These are phyloP conservation scores for Platyscelio sp. DNA, from an alignment of 2,888 invertebrate species.

Conservation along the genomic window DNA sequence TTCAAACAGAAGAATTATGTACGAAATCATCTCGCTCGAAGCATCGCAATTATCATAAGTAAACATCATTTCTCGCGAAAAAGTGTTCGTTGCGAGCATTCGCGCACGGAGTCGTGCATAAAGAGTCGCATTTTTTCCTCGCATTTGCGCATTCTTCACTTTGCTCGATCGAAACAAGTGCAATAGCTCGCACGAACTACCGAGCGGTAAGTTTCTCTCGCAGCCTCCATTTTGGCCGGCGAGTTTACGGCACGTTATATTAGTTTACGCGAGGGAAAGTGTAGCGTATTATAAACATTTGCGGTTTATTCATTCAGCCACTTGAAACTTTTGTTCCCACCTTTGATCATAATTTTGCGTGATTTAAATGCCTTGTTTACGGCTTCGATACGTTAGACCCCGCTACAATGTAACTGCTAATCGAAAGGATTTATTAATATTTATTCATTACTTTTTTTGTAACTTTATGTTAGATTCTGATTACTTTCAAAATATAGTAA, in stretches of 20 bases:
- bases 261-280: constrained; percentile 46
- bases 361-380: no score
- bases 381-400: no score
- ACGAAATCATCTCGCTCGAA: constrained; percentile 38
- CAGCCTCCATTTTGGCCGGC: constrained; percentile 66
- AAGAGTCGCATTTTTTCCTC: constrained; percentile 66
- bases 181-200: constrained; percentile 67
- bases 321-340: constrained; percentile 13
- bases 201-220: constrained; percentile 55
- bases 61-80: constrained; percentile 63
- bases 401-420: no score
- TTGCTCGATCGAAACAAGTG: constrained; percentile 69
- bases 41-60: constrained; percentile 63
- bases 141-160: constrained; percentile 70
- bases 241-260: constrained; percentile 50
- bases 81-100: constrained; percentile 46
- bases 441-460: no score
- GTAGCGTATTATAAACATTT: constrained; percentile 39
- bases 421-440: no score
- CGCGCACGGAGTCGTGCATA: constrained; percentile 60
- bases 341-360: constrained; percentile 14
- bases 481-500: no score
- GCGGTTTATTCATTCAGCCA: constrained; percentile 10
- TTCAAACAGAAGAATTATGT: constrained; percentile 15
- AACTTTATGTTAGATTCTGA: no score